Percentiles rank a stretch among this genome's conserved stretches.
Conservation (phyloP, 2,888 invertebrate genomes). For the Sericinus montela region DNA sequence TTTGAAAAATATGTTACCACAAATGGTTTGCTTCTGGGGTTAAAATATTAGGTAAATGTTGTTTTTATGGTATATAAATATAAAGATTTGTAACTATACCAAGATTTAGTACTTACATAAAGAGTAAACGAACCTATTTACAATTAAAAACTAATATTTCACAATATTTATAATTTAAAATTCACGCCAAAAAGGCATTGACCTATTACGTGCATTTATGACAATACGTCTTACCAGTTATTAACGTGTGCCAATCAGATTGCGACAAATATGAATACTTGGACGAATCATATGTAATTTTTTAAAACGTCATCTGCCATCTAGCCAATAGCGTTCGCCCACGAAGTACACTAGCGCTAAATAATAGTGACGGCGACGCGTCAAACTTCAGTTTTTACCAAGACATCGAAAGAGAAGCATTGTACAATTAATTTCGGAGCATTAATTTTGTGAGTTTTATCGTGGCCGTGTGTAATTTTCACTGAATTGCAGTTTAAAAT, state of each 20-base stretch:
- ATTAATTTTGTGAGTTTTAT: slow-evolving; percentile 46
- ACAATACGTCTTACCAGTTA: slow-evolving; percentile 41
- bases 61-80: too few species aligned
- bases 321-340: slow-evolving; percentile 75
- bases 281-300: slow-evolving; percentile 61
- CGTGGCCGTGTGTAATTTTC: slow-evolving; percentile 44
- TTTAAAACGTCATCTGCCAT: slow-evolving; percentile 60
- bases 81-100: too few species aligned
- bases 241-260: slow-evolving; percentile 84
- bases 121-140: too few species aligned
- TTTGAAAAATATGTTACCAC: too few species aligned
- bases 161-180: slow-evolving; percentile 38
- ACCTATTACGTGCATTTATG: slow-evolving; percentile 19
- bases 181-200: slow-evolving; percentile 47
- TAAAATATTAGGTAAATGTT: too few species aligned
- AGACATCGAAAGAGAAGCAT: slow-evolving; percentile 57
- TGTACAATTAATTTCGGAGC: slow-evolving; percentile 26
- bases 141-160: too few species aligned
- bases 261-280: slow-evolving; percentile 76
- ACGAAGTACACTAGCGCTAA: slow-evolving; percentile 81
- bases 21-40: too few species aligned
- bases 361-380: slow-evolving; percentile 69
- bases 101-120: too few species aligned
- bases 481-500: slow-evolving; percentile 31
- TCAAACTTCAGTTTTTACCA: slow-evolving; percentile 65